A percentile compares a stretch with the other conserved stretches of the same genome.
These are phyloP conservation scores for Sorex fumeus DNA, from an alignment of 2,113 vertebrate genomes.

Conservation along the genomic window DNA sequence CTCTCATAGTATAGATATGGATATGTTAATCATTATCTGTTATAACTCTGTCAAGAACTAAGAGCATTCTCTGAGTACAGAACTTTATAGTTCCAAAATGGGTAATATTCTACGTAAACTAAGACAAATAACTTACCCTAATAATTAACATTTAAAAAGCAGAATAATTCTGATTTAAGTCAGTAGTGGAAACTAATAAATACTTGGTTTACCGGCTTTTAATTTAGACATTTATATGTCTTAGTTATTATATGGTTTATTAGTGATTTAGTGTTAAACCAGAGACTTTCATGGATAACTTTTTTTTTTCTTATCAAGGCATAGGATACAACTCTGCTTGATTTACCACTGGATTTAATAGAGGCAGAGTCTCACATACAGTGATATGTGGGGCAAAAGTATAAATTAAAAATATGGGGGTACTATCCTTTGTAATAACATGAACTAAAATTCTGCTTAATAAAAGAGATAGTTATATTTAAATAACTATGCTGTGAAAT, in stretches of 20 bases:
- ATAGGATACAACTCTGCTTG: not conserved
- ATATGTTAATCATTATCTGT: not conserved
- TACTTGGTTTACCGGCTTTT: not conserved
- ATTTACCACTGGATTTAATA: not conserved
- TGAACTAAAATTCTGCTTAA: slow-evolving; percentile 43
- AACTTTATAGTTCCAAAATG: not conserved
- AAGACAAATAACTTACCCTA: not conserved
- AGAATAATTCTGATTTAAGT: slow-evolving; percentile 37
- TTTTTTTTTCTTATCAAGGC: not conserved
- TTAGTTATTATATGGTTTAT: slow-evolving; percentile 44
- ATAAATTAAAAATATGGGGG: not conserved
- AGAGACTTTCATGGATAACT: slow-evolving; percentile 37
- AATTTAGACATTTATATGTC: slow-evolving; percentile 29
- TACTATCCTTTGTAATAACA: slow-evolving; percentile 26
- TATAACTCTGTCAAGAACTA: not conserved
- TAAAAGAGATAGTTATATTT: slow-evolving; percentile 4
- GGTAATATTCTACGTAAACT: not conserved
- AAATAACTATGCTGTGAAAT: not conserved
- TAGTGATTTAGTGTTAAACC: slow-evolving; percentile 14
- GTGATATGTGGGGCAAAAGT: not conserved
- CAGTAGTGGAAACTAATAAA: slow-evolving; percentile 9
- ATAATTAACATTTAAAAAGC: not conserved
- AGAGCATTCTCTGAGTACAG: not conserved
- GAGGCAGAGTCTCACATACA: not conserved
- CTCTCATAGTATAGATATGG: not conserved